Evolutionary conservation across 92 coral and sea anemone species (phyloP), one percentile per base, ranked within the genome.

Genomic region (Diadumene lineata): DNA sequence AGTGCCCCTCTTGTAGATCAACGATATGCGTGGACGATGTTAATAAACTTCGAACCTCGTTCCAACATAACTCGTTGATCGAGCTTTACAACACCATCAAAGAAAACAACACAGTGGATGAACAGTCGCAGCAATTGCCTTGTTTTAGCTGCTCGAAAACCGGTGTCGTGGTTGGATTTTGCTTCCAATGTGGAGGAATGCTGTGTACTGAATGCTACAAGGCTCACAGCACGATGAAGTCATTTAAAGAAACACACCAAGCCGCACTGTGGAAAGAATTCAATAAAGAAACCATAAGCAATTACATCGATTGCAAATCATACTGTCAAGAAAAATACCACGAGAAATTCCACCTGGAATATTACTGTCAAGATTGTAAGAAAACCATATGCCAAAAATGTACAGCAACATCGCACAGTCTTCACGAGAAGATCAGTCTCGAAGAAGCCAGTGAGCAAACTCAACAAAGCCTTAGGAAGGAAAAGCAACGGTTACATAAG

Each of bases 161-260:
- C 17, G 24, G 6, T 8, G 38, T 10, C 8, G 19, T 69, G 24
- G 74, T 48, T 3, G 74, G 60, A 24, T 69, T 69, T 48, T 69
- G 74, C 31, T 56, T 32, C 0, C 74, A 69, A 31, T 69, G 74
- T 69, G 60, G n/a, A n/a, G n/a, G 74, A 30, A 13, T 69, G 43
- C 44, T 69, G 23, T 69, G 74, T 50, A 31, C 8, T 27, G 74
- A 48, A 2, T 69, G 74, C 43, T 0, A 26, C 24, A 69, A n/a
- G n/a, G 17, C 28, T 60, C 74, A 43, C 74, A 69, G 25, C 10
- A 15, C 6, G 13, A 6, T 13, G 13, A 4, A n/a, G n/a, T n/a
- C n/a, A n/a, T n/a, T n/a, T n/a, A n/a, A n/a, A n/a, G n/a, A n/a
- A n/a, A n/a, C 21, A 15, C 58, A 53, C 58, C 19, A 53, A 21